These are phyloP conservation scores for Antennarius maculatus DNA, from an alignment of 2,797 vertebrate species.

Conservation along the genomic window DNA sequence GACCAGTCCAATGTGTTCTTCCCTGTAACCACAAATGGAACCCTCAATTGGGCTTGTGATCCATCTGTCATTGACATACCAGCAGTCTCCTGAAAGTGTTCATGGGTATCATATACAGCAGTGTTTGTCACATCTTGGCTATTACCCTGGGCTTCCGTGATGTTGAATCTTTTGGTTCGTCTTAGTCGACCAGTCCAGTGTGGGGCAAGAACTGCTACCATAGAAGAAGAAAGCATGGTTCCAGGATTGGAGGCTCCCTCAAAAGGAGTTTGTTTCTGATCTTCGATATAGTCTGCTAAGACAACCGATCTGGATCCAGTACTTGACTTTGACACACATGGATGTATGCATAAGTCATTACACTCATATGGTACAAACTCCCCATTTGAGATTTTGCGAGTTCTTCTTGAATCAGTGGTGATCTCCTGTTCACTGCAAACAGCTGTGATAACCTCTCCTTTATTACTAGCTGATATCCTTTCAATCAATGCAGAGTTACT, in stretches of 20 bases:
- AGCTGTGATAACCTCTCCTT: conserved; percentile 21
- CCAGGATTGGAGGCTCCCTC: conserved; percentile 14
- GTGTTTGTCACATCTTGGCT: conserved; percentile 43
- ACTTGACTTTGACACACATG: conserved; percentile 22
- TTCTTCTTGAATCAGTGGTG: conserved; percentile 20
- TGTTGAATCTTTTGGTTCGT: conserved; percentile 65
- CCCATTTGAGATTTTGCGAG: conserved; percentile 27
- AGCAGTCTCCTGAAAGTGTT: conserved; percentile 37
- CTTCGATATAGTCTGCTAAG: conserved; percentile 20
- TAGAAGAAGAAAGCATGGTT: conserved; percentile 79
- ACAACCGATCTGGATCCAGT: conserved; percentile 19
- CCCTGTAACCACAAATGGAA: conserved; percentile 42
- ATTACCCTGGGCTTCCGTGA: conserved; percentile 50
- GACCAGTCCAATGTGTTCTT: conserved; percentile 68
- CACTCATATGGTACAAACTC: conserved; percentile 14
- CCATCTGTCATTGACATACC: conserved; percentile 1
- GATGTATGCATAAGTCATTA: conserved; percentile 17
- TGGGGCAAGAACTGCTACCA: conserved; percentile 80
- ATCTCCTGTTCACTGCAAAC: conserved; percentile 29
- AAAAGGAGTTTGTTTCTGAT: conserved; percentile 14
- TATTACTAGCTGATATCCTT: conserved; percentile 18
- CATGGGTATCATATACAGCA: conserved; percentile 20
- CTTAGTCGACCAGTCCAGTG: conserved; percentile 72
- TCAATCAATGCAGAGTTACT: conserved; percentile 7
- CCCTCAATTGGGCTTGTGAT: conserved; percentile 39